Base-by-base conservation (phyloP, 2,888 invertebrate species). In the Heteropelma amictum region DNA sequence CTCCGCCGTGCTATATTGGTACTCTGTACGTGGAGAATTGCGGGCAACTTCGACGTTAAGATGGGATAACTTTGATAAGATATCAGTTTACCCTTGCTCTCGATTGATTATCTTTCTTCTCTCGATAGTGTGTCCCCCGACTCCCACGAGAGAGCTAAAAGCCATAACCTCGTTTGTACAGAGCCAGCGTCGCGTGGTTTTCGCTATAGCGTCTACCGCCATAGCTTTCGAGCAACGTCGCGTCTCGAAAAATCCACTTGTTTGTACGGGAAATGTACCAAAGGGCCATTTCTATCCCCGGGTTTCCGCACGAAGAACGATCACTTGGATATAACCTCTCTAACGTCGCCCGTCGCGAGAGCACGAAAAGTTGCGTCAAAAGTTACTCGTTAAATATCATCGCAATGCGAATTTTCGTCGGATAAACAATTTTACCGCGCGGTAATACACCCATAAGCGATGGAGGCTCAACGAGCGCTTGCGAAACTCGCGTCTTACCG, bases 11-110 rank as follows among this genome's bases (percentile, higher is more conserved):
- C 19, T 47, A 63, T 77, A 72, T 71, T 74, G 73, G 73, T 56
- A n/a, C n/a, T n/a, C n/a, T n/a, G n/a, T n/a, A 70, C 60, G 23
- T 17, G 67, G 33, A 42, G 64, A 67, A 74, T 67, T 73, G 58
- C 60, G 45, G 30, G 68, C 33, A 79, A 77, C 77, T 77, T 79
- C 75, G 67, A 61, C 72, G 72, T 63, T 78, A 79, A 83, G 85
- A 86, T 86, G 83, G 83, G 80, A 82, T 81, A 87, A 87, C 83
- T 87, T 87, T 86, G 86, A 87, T 86, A 87, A 86, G 87, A 86
- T 86, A 87, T 84, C 84, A 80, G 84, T 85, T 86, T 85, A 85
- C 84, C 82, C 84, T 85, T 80, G 73, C 80, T 77, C 82, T 79
- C 86, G 85, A 86, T 87, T 87, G 87, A 87, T 87, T 87, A 86